These are phyloP conservation scores for Coregonus suidteri DNA, from an alignment of 2,797 vertebrate genomes.

Conservation along the genomic window DNA sequence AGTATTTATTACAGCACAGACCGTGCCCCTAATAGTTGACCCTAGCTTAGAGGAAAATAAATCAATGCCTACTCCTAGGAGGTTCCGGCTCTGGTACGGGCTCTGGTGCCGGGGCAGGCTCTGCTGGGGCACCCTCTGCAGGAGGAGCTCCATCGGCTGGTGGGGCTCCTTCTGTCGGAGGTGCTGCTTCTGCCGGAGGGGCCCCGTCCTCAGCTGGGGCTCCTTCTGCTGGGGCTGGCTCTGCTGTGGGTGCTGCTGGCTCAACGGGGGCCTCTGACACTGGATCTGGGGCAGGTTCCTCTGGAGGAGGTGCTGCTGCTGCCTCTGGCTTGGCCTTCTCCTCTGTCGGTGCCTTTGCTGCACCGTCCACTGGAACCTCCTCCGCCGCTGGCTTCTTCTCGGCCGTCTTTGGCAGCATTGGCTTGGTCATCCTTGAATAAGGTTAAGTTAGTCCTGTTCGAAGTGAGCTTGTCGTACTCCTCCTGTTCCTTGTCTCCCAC, in stretches of 20 bases:
- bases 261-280: conserved; percentile 28
- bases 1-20: not conserved
- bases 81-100: conserved; percentile 55
- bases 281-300: conserved; percentile 33
- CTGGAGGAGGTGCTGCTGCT: conserved; percentile 19
- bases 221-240: conserved; percentile 33
- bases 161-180: conserved; percentile 39
- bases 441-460: conserved; percentile 5
- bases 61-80: conserved; percentile 59
- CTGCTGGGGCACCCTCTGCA: conserved; percentile 41
- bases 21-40: conserved; percentile 17
- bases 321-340: conserved; percentile 32
- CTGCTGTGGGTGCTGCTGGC: conserved; percentile 41
- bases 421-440: conserved; percentile 67
- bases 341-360: conserved; percentile 27
- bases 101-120: conserved; percentile 50
- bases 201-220: conserved; percentile 29
- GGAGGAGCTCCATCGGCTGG: conserved; percentile 39
- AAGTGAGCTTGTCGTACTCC: conserved; percentile 1
- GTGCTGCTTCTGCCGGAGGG: conserved; percentile 38
- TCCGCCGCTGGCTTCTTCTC: conserved; percentile 64
- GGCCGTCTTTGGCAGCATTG: conserved; percentile 65
- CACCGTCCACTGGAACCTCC: conserved; percentile 31
- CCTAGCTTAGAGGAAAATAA: conserved; percentile 14
- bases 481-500: conserved; percentile 22